Base-by-base conservation (phyloP, 2,888 invertebrate genomes). In the Horisme vitalbata region DNA sequence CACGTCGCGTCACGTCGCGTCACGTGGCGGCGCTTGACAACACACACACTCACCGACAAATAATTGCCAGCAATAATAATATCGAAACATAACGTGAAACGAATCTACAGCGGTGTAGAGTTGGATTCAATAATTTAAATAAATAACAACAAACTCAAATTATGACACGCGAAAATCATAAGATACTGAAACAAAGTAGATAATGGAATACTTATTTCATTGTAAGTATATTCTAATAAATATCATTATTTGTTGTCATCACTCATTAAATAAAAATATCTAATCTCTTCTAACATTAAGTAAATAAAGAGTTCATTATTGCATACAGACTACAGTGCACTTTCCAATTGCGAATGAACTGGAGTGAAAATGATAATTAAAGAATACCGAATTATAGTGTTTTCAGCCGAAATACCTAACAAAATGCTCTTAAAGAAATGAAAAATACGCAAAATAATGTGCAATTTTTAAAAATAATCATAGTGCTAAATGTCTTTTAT, bases 231-330 rank as follows among this genome's bases (percentile, higher is more conserved):
- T 77, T 75, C 78, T 78, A 82, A 86, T 83, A 86, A 86, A 86
- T 86, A 87, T 83, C 75, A 81, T 78, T 78, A 76, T 75, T 78
- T 81, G 80, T 86, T 83, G 81, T 81, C 84, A 79, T 83, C 85
- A 84, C 83, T 83, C 84, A 78, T 83, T 81, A 81, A 85, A 86
- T 84, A 86, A 83, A 81, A 84, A 86, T 83, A 85, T 85, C 83
- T 84, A 86, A 86, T 88, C 84, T 86, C 86, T 81, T 79, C 81
- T 83, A 81, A 74, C 68, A 78, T 80, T 79, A 85, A 81, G 83
- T 84, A 86, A 83, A 81, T 82, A 83, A 76, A 75, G 69, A 75
- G 74, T 82, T 83, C 71, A 79, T 80, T 71, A 82, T 80, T 79
- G 84, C 80, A 79, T 79, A 83, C 68, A 31, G 31, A 18, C 18